Evolutionary conservation across 2,888 invertebrate species (phyloP), one percentile per base, ranked within the genome.

Genomic region (Globia sparganii): DNA sequence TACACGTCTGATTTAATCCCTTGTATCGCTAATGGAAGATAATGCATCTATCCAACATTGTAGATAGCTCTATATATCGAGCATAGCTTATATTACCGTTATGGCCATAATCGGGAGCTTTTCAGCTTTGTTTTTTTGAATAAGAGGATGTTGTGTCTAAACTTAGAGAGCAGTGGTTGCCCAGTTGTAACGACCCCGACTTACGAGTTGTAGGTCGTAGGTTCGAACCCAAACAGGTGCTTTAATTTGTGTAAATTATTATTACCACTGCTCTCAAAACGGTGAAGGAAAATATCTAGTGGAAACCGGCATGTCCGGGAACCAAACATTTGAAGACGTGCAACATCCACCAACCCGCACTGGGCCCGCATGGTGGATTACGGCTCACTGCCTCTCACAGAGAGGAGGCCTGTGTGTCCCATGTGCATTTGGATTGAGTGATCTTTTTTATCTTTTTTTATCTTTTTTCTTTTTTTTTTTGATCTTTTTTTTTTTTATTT

Each of bases 1-100:
- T 88, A 88, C 88, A 83, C 86, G 88, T 89, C 86, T 90, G 89
- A 89, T 91, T 92, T 95, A 96, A 96, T 95, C 95, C 94, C 88
- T 79, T 94, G 94, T 94, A 89, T 86, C 91, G 25, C 77, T 77
- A 79, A 77, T 77, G 77, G 77, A 77, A 79, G 43, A 77, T 75
- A 70, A 72, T 77, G 79, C 49, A 49, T 78, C 46, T 72, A 78
- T 64, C 72, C 64, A 40, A 72, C 80, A 56, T 49, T 58, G 56
- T 64, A 78, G 25, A 40, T 80, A 65, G 59, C 53, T 66, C n/a
- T 62, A 31, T 67, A 70, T 37, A 58, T 65, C 21, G 68, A 9
- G 34, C 15, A 46, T n/a, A 62, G 70, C 8, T 53, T 61, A 28
- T 58, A 80, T 56, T 21, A 58, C 49, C 28, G 31, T 37, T 59